Evolutionary conservation across 92 coral and sea anemone genomes (phyloP).

Genomic region (Micromussa lordhowensis): DNA sequence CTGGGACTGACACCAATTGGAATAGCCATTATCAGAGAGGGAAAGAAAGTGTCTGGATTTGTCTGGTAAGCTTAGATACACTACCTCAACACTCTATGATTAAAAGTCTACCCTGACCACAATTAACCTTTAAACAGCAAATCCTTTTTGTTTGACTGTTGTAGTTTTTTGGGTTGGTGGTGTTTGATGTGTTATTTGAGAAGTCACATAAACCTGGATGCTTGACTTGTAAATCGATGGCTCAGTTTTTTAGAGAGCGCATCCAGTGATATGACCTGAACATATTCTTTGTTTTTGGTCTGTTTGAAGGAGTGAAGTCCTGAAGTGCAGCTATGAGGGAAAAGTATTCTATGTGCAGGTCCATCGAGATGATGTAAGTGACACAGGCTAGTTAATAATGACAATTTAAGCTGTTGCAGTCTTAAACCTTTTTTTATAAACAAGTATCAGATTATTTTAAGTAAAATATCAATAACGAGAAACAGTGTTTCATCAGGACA

Average conservation of each 20-base stretch:
- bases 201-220: background rate
- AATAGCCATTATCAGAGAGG: slow-evolving; percentile 95
- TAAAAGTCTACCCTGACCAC: background rate
- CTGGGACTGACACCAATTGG: slow-evolving; percentile 94
- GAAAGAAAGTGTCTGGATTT: slow-evolving; percentile 98
- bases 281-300: background rate
- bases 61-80: slow-evolving; percentile 68
- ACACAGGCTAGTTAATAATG: background rate
- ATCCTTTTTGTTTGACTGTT: background rate
- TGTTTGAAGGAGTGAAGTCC: slow-evolving; percentile 78
- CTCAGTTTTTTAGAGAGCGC: background rate
- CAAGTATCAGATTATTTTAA: too few relatives aligned
- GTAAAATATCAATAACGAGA: too few relatives aligned
- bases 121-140: background rate
- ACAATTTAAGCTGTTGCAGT: too few relatives aligned
- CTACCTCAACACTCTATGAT: background rate
- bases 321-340: slow-evolving; percentile 93
- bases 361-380: slow-evolving; percentile 88
- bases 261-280: background rate
- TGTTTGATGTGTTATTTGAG: background rate
- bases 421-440: too few relatives aligned
- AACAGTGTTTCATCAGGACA: too few relatives aligned
- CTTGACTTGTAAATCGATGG: background rate
- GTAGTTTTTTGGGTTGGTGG: too few relatives aligned
- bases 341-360: slow-evolving; percentile 97